phyloP scores from a whole-genome alignment of 2,797 vertebrate genomes.

The Notamacropus eugenii region DNA sequence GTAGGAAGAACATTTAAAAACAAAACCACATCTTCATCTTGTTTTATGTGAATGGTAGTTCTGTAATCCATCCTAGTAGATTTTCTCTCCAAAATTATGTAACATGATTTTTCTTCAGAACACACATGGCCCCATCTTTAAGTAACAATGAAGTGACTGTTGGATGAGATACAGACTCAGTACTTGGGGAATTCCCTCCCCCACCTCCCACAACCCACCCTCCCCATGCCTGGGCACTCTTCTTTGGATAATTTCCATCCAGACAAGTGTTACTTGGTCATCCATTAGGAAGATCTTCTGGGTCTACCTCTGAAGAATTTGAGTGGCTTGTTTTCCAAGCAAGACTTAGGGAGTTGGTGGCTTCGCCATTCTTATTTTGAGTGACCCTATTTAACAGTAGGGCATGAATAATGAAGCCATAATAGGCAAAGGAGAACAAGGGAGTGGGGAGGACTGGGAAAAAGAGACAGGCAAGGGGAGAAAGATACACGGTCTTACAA shows the following conservation, averaged over 20 bases:
- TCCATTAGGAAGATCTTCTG: background rate
- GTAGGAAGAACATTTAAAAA: slow-evolving; percentile 38
- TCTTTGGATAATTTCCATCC: background rate
- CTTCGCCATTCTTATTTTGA: background rate
- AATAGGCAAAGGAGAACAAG: background rate
- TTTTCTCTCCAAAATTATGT: background rate
- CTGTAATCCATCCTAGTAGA: background rate
- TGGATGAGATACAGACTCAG: rapidly evolving
- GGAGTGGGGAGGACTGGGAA: background rate
- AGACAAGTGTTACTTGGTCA: background rate
- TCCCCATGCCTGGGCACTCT: background rate
- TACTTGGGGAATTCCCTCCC: background rate
- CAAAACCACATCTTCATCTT: background rate
- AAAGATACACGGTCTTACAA: slow-evolving; percentile 39
- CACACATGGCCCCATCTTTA: slow-evolving; percentile 16
- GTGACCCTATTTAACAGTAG: background rate
- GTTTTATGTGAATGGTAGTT: background rate
- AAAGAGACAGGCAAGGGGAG: background rate
- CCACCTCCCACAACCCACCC: background rate
- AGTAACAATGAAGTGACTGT: slow-evolving; percentile 3
- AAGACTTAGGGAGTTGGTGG: slow-evolving; percentile 30
- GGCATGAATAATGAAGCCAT: background rate
- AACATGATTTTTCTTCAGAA: background rate
- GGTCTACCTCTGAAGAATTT: slow-evolving; percentile 10
- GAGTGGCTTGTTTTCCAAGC: slow-evolving; percentile 13